phyloP scores from a whole-genome alignment of 2,113 vertebrate species.

The Hystrix cristata region DNA sequence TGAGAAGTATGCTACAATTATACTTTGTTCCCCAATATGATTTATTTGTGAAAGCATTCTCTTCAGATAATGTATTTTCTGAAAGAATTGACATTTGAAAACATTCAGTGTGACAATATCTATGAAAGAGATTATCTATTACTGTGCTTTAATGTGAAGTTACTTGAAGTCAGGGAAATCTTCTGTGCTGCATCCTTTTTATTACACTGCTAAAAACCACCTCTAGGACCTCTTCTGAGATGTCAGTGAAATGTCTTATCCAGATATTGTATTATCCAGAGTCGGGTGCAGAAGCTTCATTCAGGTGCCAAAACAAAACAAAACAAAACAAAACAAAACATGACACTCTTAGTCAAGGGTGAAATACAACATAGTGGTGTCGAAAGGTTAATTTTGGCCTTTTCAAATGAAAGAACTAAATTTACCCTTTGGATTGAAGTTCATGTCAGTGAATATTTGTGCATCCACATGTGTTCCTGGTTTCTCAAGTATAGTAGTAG shows the following conservation, averaged over 20 bases:
- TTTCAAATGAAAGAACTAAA: neutral
- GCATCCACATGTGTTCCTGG: neutral
- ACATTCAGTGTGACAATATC: neutral
- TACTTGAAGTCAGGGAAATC: neutral
- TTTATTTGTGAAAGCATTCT: constrained; percentile 35
- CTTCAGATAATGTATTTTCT: constrained; percentile 42
- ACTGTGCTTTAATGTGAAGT: neutral
- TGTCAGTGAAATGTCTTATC: neutral
- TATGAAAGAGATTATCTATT: neutral
- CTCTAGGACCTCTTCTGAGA: neutral
- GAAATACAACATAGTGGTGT: neutral
- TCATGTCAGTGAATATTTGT: constrained; percentile 20
- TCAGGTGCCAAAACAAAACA: neutral
- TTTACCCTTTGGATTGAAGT: neutral
- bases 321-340: neutral
- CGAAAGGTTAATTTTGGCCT: neutral
- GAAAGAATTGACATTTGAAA: constrained; percentile 41
- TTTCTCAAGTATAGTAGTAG: constrained; percentile 19
- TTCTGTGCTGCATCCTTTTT: neutral
- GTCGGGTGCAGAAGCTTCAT: neutral
- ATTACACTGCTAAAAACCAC: neutral
- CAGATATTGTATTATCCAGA: neutral
- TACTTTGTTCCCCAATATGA: neutral
- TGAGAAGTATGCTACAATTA: neutral
- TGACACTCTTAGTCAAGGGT: constrained; percentile 16